Evolutionary conservation across 2,888 invertebrate species (phyloP).

Genomic region (Clostera curtula): DNA sequence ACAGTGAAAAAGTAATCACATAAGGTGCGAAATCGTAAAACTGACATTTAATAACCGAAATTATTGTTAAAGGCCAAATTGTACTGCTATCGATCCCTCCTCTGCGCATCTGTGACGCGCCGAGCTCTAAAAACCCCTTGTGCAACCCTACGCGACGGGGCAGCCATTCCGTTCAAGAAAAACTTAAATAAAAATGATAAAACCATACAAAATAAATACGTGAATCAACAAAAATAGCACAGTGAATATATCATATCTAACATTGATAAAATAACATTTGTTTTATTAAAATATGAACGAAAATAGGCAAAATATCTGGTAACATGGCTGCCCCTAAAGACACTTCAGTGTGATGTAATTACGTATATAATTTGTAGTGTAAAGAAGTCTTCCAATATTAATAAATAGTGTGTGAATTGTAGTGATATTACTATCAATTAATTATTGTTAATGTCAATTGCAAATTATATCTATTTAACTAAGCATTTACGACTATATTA

Average conservation of each 20-base stretch:
- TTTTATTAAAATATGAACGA: slow-evolving; percentile 18
- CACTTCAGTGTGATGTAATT: slow-evolving; percentile 38
- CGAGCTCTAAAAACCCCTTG: slow-evolving; percentile 27
- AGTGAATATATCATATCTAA: slow-evolving; percentile 15
- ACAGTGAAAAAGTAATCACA: neutral
- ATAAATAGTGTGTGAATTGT: slow-evolving; percentile 18
- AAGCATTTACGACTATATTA: too few species aligned
- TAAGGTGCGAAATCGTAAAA: slow-evolving; percentile 10
- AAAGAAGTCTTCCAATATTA: slow-evolving; percentile 68
- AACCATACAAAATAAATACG: slow-evolving; percentile 27
- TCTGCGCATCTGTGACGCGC: slow-evolving; percentile 52
- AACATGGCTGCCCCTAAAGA: slow-evolving; percentile 49
- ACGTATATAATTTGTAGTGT: slow-evolving; percentile 38
- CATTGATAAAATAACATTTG: slow-evolving; percentile 5
- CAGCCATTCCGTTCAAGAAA: slow-evolving; percentile 48
- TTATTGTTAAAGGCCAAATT: slow-evolving; percentile 17
- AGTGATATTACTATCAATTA: slow-evolving; percentile 24
- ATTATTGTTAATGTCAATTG: slow-evolving; percentile 31
- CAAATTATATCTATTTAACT: slow-evolving; percentile 7
- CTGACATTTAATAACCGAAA: slow-evolving; percentile 7
- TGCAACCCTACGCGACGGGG: slow-evolving; percentile 28
- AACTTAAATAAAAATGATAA: slow-evolving; percentile 41
- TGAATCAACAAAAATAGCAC: slow-evolving; percentile 16
- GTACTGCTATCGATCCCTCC: slow-evolving; percentile 48
- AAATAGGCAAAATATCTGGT: slow-evolving; percentile 15